Evolutionary conservation across 2,113 vertebrate species (phyloP), one percentile per base, ranked within the genome.

Genomic region (Lepisosteus osseus): DNA sequence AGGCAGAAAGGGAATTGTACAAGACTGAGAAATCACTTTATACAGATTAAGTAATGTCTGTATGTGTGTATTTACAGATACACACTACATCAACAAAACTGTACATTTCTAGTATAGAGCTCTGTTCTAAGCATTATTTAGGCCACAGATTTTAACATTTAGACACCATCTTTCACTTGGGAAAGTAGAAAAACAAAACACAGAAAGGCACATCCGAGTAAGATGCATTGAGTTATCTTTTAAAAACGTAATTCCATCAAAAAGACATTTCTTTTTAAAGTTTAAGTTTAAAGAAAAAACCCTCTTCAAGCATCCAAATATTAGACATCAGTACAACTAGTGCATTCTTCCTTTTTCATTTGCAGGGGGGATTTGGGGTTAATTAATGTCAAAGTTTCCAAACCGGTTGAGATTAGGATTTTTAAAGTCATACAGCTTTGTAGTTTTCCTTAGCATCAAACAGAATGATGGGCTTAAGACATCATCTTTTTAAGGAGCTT

Each of bases 141-240:
- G 90, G 89, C 91, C 90, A 94, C 86, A 90, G 87, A 86, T 90
- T 91, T 92, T 88, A 92, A 90, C 86, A 90, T 83, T 92, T 87
- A 64, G 79, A 92, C 90, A 89, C 82, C 85, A 86, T 81, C 78
- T 85, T 86, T 86, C 86, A 85, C 86, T 88, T 84, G 69, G 83
- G 85, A 82, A 86, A 87, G 83, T 89, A 88, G 78, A 89, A 87
- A 88, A 88, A 61, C 70, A 78, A 90, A 76, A 92, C 94, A 88
- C 72, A 51, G 82, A 91, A 99, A 98, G 96, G 97, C 95, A 98
- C 96, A 92, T 95, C 91, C 87, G 94, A 95, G 83, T 88, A 81
- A 85, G 86, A 92, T 79, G 88, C 86, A 86, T 86, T 29, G 91
- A 81, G 83, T 87, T 87, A 77, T 73, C 64, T 89, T 77, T 76